Conservation (phyloP, 2,888 invertebrate genomes). For the Epinotia demarniana region DNA sequence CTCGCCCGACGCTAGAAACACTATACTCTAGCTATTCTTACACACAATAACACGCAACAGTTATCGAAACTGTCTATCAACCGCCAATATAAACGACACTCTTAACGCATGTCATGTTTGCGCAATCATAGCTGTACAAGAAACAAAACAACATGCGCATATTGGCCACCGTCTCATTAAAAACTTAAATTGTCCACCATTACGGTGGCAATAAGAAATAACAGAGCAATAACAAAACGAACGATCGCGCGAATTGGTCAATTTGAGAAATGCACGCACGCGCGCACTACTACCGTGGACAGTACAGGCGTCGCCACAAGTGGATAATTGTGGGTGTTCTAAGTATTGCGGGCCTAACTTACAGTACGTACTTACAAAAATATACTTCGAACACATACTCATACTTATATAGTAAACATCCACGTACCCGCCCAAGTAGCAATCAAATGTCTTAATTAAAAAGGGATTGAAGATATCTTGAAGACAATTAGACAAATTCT, state of each 20-base stretch:
- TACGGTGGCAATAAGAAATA: conserved; percentile 34
- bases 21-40: neutral
- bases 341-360: too few species aligned
- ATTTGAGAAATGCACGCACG: conserved; percentile 44
- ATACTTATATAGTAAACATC: too few species aligned
- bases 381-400: too few species aligned
- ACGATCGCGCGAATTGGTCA: conserved; percentile 42
- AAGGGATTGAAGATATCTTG: too few species aligned
- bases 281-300: conserved; percentile 34
- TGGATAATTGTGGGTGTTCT: neutral
- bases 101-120: conserved; percentile 28
- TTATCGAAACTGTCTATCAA: conserved; percentile 31
- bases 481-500: too few species aligned
- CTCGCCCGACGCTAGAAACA: neutral
- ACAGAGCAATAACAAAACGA: conserved; percentile 37
- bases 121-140: conserved; percentile 15
- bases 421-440: too few species aligned
- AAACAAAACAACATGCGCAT: conserved; percentile 15
- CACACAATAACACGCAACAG: conserved; percentile 13
- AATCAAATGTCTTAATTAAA: too few species aligned
- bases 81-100: conserved; percentile 1
- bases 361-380: too few species aligned
- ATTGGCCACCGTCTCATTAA: conserved; percentile 36
- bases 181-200: conserved; percentile 33
- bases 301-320: neutral